Evolutionary conservation across 2,797 vertebrate genomes (phyloP).

Genomic region (Acropternis orthonyx): DNA sequence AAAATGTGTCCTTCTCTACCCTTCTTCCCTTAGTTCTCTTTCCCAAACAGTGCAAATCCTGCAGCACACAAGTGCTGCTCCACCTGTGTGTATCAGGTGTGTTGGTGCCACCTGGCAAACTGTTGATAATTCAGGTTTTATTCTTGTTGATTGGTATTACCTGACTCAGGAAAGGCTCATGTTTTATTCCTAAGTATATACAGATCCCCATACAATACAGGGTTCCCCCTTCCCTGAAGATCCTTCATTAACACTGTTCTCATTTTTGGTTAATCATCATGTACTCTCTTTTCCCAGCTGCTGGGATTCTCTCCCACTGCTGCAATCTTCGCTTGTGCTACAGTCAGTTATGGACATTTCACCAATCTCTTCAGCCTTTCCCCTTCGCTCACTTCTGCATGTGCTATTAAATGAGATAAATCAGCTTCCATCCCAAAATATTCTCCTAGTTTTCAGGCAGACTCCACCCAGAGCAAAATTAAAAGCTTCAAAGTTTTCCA

Average conservation of each 20-base stretch:
- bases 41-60: neutral
- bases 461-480: neutral
- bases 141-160: neutral
- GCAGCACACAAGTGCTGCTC: neutral
- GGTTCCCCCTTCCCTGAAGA: too few relatives aligned
- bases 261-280: neutral
- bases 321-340: neutral
- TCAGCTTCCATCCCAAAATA: neutral
- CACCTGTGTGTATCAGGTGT: neutral
- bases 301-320: neutral
- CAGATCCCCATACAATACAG: neutral
- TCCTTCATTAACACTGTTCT: neutral
- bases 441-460: neutral
- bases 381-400: neutral
- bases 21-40: neutral
- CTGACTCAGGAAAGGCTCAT: neutral
- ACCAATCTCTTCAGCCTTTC: neutral
- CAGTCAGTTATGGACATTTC: neutral
- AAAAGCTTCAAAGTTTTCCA: neutral
- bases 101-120: neutral
- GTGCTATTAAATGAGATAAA: neutral
- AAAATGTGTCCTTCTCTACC: accelerated
- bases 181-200: neutral
- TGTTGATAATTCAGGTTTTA: too few relatives aligned
- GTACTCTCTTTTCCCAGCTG: neutral